phyloP scores from a whole-genome alignment of 2,888 invertebrate genomes.

The Agrochola lota region DNA sequence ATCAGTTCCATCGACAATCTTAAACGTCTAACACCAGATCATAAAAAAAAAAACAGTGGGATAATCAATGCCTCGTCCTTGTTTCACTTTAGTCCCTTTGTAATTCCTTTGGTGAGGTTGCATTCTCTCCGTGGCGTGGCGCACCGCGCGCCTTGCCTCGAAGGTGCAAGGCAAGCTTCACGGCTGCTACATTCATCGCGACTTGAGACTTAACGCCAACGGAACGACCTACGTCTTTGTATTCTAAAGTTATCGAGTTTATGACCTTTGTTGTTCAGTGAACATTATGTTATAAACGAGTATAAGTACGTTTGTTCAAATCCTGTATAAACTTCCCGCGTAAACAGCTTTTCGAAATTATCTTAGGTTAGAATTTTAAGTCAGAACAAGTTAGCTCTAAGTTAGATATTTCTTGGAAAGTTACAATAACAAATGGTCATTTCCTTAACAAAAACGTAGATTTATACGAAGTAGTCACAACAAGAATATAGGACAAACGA shows the following conservation, averaged over 20 bases:
- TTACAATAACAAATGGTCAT: constrained; percentile 47
- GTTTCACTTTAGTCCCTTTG: constrained; percentile 84
- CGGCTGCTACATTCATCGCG: constrained; percentile 54
- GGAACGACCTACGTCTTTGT: constrained; percentile 60
- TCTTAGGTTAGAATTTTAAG: constrained; percentile 55
- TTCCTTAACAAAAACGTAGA: constrained; percentile 31
- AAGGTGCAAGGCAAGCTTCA: constrained; percentile 60
- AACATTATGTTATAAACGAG: constrained; percentile 27
- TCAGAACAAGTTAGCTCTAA: constrained; percentile 25
- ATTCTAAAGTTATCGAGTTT: constrained; percentile 49
- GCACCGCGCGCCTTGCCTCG: constrained; percentile 68
- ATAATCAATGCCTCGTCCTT: constrained; percentile 84
- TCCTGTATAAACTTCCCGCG: constrained; percentile 51
- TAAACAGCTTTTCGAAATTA: constrained; percentile 19
- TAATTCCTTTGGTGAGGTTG: constrained; percentile 84
- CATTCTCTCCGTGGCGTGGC: constrained; percentile 81
- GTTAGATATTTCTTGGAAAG: constrained; percentile 18
- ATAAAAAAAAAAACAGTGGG: constrained; percentile 75
- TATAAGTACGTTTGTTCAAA: constrained; percentile 3
- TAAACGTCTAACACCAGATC: constrained; percentile 66
- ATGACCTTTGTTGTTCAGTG: constrained; percentile 19
- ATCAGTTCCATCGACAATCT: constrained; percentile 63
- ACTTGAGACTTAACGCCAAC: constrained; percentile 56
- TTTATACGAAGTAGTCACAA: constrained; percentile 67
- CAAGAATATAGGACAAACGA: constrained; percentile 81